A percentile compares a stretch with the other conserved stretches of the same genome.
These are phyloP conservation scores for Meandrina meandrites DNA, from an alignment of 92 coral and sea anemone genomes.

Conservation along the genomic window DNA sequence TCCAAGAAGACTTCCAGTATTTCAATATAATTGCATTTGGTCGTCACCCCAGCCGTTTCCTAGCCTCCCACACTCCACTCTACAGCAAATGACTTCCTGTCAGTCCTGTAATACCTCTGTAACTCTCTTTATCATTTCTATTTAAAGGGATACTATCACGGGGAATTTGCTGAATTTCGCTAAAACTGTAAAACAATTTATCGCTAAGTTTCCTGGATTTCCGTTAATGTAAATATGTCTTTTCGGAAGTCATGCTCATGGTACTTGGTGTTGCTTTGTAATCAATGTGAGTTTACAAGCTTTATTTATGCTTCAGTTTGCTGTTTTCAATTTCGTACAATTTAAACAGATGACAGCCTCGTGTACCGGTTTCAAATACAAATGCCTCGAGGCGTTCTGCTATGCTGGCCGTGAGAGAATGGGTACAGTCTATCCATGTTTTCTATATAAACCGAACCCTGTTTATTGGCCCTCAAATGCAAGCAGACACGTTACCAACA, in stretches of 20 bases:
- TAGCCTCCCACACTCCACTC: background rate
- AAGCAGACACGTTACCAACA: no score
- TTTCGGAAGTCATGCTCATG: no score
- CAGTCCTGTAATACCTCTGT: background rate
- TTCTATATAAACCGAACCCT: background rate
- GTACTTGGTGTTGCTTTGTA: no score
- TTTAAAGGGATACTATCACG: background rate
- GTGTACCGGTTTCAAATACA: background rate
- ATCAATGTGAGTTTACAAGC: no score
- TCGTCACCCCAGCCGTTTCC: background rate
- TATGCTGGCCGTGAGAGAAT: background rate
- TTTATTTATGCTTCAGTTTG: background rate
- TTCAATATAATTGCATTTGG: no score
- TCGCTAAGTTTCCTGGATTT: no score
- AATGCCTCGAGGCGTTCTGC: background rate
- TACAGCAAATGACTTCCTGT: background rate
- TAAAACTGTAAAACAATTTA: no score
- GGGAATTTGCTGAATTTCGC: no score
- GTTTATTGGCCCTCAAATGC: background rate
- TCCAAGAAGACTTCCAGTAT: background rate
- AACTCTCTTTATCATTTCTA: background rate
- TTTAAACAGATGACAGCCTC: background rate
- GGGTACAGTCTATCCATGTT: background rate
- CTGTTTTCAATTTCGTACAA: background rate
- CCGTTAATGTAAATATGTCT: no score